Conservation (phyloP, 1,140 invertebrate species). For the Macrosteles quadrilineatus region DNA sequence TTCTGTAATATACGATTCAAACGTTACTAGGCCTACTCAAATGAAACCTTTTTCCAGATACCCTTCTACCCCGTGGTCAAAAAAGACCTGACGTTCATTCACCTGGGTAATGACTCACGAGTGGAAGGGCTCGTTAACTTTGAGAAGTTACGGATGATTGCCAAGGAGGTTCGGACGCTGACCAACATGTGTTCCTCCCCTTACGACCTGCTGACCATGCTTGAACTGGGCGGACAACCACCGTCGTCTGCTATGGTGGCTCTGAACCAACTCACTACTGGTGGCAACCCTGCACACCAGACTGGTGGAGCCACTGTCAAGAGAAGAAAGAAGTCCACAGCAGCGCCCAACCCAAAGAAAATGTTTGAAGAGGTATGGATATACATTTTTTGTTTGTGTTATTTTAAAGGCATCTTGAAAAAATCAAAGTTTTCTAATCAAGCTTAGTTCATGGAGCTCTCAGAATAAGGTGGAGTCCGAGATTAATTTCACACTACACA, state of each 20-base stretch:
- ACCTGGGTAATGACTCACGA: constrained; percentile 94
- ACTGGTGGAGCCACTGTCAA: constrained; percentile 77
- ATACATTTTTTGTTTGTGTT: no score
- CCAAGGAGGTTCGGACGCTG: constrained; percentile 92
- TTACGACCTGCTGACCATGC: constrained; percentile 80
- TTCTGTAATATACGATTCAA: no score
- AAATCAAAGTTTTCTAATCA: no score
- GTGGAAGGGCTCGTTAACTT: constrained; percentile 96
- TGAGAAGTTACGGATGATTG: constrained; percentile 98
- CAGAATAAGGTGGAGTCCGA: no score
- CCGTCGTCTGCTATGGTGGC: constrained; percentile 86
- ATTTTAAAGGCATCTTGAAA: no score
- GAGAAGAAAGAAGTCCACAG: constrained; percentile 85
- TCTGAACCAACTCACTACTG: constrained; percentile 81
- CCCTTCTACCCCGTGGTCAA: constrained; percentile 96
- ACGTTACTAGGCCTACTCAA: no score
- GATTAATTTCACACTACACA: no score
- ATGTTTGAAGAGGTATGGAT: constrained; percentile 91
- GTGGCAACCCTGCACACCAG: constrained; percentile 47
- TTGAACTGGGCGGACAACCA: constrained; percentile 81
- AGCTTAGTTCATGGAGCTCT: no score
- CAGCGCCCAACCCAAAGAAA: constrained; percentile 92
- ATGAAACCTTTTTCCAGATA: constrained; percentile 74
- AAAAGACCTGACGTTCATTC: constrained; percentile 98
- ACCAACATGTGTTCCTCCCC: constrained; percentile 97